phyloP scores from a whole-genome alignment of 2,113 vertebrate species.

The Sylvietta virens region DNA sequence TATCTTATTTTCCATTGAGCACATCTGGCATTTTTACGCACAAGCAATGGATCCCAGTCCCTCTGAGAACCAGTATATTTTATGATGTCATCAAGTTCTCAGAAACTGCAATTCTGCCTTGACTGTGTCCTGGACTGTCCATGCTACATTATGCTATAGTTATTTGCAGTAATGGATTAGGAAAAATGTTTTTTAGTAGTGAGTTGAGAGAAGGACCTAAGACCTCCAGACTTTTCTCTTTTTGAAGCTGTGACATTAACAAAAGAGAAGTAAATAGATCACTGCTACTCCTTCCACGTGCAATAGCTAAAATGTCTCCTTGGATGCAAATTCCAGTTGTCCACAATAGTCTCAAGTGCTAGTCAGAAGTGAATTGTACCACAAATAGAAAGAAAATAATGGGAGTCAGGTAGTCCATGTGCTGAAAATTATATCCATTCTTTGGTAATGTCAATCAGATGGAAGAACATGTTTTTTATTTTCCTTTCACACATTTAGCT shows the following conservation, averaged over 20 bases:
- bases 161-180: not conserved
- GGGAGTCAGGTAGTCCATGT: not conserved
- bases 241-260: not conserved
- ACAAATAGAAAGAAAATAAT: not conserved
- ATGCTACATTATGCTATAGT: not conserved
- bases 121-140: not conserved
- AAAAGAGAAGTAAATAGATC: not conserved
- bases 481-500: not conserved
- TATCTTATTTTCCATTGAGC: not conserved
- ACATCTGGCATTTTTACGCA: not conserved
- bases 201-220: not conserved
- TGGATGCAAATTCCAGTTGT: not conserved
- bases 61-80: not conserved
- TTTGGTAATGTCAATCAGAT: not conserved
- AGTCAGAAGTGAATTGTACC: not conserved
- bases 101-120: not conserved
- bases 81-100: not conserved
- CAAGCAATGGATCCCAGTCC: not conserved
- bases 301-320: not conserved
- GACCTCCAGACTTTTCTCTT: not conserved
- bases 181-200: not conserved
- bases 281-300: not conserved
- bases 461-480: not conserved
- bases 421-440: not conserved
- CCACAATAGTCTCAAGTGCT: not conserved